Base-by-base conservation (phyloP, 2,888 invertebrate species). In the Eledone cirrhosa region DNA sequence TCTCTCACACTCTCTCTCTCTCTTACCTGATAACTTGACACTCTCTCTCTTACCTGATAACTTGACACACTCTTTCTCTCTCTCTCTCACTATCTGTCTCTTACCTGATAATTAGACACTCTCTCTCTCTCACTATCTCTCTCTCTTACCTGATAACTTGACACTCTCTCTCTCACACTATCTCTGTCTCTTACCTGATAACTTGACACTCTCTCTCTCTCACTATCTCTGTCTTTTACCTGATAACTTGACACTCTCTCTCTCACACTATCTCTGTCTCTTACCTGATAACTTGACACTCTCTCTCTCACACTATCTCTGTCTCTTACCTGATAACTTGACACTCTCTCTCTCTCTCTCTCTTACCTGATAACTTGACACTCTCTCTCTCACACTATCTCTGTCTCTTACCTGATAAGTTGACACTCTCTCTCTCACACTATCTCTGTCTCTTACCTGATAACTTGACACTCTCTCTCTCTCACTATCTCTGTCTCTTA, bases 81-180 rank as follows among this genome's bases (percentile, higher is more conserved):
- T 2, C 8, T 41, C 77, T 77, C n/a, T n/a, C n/a, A n/a, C n/a
- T n/a, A n/a, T n/a, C n/a, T n/a, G n/a, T n/a, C n/a, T n/a, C n/a
- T n/a, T 79, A 88, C 88, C 89, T 84, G 85, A 85, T 8, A 90
- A 83, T 14, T 82, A 76, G 47, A 90, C 85, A 77, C 87, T 86
- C 48, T 33, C 5, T 33, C 8, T n/a, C n/a, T n/a, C n/a, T n/a
- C n/a, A n/a, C n/a, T n/a, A n/a, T 33, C 33, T 41, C 41, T 41
- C 8, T 2, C 8, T 41, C 77, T 77, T 79, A 88, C 88, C 89
- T 84, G 85, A 85, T 8, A 90, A 83, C 14, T 82, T 77, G 47
- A 90, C 85, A 77, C 87, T 86, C 48, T 33, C 5, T 33, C 8
- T n/a, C n/a, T n/a, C n/a, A n/a, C n/a, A n/a, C n/a, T n/a, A n/a